Percentiles rank a stretch among this genome's conserved stretches.
phyloP scores from a whole-genome alignment of 2,888 invertebrate species.

The Pherbina coryleti region DNA sequence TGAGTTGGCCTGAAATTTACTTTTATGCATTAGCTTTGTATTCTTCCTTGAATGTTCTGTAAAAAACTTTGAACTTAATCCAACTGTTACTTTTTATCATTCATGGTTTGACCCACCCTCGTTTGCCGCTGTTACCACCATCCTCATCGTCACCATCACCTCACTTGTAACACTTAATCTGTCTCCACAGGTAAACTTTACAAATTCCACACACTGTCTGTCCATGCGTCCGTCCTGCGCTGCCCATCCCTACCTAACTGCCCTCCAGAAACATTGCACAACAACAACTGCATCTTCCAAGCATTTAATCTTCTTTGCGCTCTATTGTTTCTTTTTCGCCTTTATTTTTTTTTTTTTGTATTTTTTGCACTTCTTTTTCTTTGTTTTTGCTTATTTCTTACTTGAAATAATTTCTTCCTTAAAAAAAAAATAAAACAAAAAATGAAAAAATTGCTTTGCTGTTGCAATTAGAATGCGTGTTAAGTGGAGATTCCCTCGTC shows the following conservation, averaged over 20 bases:
- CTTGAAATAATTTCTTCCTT: slow-evolving; percentile 41
- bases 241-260: neutral
- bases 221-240: neutral
- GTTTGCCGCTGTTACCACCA: too few species aligned
- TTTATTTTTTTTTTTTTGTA: slow-evolving; percentile 26
- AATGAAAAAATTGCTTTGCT: slow-evolving; percentile 51
- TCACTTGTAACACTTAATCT: neutral
- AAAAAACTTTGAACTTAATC: neutral
- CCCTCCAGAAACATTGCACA: slow-evolving; percentile 40
- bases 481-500: slow-evolving; percentile 55
- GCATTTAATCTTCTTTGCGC: slow-evolving; percentile 57
- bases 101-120: neutral
- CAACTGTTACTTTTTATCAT: neutral
- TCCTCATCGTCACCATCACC: neutral
- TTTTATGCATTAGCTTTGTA: too few species aligned
- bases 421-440: slow-evolving; percentile 34
- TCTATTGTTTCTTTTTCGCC: slow-evolving; percentile 23
- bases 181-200: slow-evolving; percentile 6
- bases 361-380: slow-evolving; percentile 31
- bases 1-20: too few species aligned
- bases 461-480: slow-evolving; percentile 68
- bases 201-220: slow-evolving; percentile 7
- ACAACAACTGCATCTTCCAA: slow-evolving; percentile 60
- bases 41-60: neutral
- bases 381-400: slow-evolving; percentile 27